phyloP scores from a whole-genome alignment of 2,797 vertebrate species.

The Phaenicophaeus curvirostris region DNA sequence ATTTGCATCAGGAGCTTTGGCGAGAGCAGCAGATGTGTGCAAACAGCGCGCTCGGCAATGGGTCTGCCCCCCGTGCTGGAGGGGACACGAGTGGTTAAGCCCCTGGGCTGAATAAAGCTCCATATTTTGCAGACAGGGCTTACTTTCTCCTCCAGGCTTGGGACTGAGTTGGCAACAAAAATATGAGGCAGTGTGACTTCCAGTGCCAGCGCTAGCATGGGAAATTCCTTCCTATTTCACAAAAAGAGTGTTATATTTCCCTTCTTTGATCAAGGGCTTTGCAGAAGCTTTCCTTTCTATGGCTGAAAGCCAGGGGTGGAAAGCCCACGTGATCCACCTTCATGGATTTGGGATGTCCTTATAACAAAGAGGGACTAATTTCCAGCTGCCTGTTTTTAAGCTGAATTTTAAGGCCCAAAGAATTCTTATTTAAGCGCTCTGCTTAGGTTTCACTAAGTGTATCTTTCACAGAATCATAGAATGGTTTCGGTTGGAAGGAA shows the following conservation, averaged over 20 bases:
- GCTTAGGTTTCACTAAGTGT: neutral
- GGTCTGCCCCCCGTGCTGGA: neutral
- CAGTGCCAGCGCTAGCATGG: neutral
- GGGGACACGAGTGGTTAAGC: neutral
- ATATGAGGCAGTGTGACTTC: neutral
- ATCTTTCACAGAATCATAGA: neutral
- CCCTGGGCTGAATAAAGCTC: neutral
- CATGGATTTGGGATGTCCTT: neutral
- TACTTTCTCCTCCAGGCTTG: neutral
- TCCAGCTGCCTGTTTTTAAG: neutral
- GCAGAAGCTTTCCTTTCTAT: neutral
- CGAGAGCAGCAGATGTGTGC: neutral
- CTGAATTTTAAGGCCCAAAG: neutral
- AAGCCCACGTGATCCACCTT: fast-evolving
- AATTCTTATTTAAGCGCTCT: neutral
- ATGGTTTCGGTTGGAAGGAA: too few species aligned
- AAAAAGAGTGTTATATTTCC: fast-evolving
- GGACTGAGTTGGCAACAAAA: neutral
- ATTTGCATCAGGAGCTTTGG: neutral
- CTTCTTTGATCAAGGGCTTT: neutral
- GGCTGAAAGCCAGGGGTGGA: neutral
- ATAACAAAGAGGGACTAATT: neutral
- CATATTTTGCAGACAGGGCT: fast-evolving
- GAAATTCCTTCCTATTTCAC: neutral
- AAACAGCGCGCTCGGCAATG: neutral